phyloP scores from a whole-genome alignment of 1,140 invertebrate species.

The Hylaeus volcanicus region DNA sequence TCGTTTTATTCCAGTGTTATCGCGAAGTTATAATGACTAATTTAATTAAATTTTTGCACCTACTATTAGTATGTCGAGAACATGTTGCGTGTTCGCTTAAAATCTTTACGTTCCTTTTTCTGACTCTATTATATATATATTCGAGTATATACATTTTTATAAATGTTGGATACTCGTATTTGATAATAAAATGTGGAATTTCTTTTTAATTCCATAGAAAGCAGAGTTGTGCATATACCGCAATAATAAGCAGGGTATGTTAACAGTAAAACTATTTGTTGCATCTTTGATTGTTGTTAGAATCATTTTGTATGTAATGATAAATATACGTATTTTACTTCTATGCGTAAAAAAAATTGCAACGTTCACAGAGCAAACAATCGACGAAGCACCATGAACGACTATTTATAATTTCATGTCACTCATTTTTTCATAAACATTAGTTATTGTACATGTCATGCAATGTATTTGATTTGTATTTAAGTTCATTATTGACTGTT shows the following conservation, averaged over 20 bases:
- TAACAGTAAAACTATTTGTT: background rate
- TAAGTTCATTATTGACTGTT: background rate
- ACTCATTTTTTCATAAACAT: slow-evolving; percentile 8
- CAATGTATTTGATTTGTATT: slow-evolving; percentile 22
- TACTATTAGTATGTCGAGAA: slow-evolving; percentile 16
- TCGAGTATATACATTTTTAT: slow-evolving; percentile 9
- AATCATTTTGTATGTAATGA: slow-evolving; percentile 4
- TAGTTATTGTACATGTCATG: slow-evolving; percentile 26
- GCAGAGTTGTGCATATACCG: slow-evolving; percentile 2
- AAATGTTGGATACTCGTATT: slow-evolving; percentile 22
- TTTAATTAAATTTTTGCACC: slow-evolving; percentile 27
- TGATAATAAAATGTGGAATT: background rate
- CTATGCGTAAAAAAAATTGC: background rate
- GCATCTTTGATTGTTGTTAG: background rate
- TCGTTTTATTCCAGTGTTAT: slow-evolving; percentile 3
- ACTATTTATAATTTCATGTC: slow-evolving; percentile 21
- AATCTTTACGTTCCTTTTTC: background rate
- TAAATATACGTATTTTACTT: slow-evolving; percentile 13
- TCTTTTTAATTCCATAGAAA: slow-evolving; percentile 16
- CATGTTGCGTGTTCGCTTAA: background rate
- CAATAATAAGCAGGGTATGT: slow-evolving; percentile 25
- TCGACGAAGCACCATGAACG: background rate
- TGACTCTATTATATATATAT: slow-evolving; percentile 6
- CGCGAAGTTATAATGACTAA: background rate
- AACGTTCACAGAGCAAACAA: background rate